Base-by-base conservation (phyloP, 92 coral and sea anemone genomes). In the Porites cylindrica region DNA sequence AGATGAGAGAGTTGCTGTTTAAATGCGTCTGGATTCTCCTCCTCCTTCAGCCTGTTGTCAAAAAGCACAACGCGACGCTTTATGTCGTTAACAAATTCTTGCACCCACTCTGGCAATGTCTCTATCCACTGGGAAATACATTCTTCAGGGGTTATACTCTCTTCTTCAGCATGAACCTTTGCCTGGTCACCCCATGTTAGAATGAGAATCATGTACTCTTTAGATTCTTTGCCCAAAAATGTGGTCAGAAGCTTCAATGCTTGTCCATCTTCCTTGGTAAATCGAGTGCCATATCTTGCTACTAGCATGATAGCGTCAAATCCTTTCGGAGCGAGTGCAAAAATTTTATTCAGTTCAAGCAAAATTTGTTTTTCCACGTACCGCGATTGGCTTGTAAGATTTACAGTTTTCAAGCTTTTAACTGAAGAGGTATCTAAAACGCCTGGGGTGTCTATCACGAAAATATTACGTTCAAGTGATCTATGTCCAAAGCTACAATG, bases 401-500 rank as follows among this genome's bases (percentile, higher is more conserved):
- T 11, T 10, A 20, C 8, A 26, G 68, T 56, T 8, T 11, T 53
- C 0, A 10, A 0, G 1, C 66, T 51, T 17, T 51, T 8, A 10
- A 85, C 70, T 47, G 53, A 1, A 1, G 66, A 17, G 4, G 81
- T 66, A 67, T 85, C 88, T 2, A 85, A 14, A 56, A 85, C 51
- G 16, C 88, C 88, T 2, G 88, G 88, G 8, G 82, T 85, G 83
- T 85, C 82, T 29, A 85, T 85, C 60, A 85, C 88, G 2, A 20
- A 26, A 10, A 76, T 76, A 13, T 66, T 38, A 16, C 82, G 17
- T 20, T 50, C 76, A 11, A 11, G 61, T n/a, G 80, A 29, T 62
- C 88, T 60, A 7, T 17, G 50, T 18, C 29, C 68, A 18, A 8
- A 29, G 29, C 20, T 6, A 58, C 88, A 84, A 9, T 43, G 2